Conservation (phyloP, 2,113 vertebrate species). For the Cyphomyrus discorhynchus region DNA sequence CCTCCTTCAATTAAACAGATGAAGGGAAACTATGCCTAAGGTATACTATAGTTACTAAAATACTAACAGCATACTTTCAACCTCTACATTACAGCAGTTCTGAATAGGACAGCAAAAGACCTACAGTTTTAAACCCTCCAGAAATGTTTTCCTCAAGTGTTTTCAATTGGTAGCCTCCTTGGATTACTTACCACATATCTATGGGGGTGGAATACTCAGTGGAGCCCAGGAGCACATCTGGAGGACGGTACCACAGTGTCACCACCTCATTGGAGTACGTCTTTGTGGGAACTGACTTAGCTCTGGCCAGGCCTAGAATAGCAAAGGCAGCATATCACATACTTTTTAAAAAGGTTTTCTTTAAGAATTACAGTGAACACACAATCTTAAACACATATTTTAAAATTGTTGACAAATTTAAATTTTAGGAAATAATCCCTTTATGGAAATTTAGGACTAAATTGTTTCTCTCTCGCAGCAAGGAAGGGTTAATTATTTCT, state of each 20-base stretch:
- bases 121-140: not conserved
- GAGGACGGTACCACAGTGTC: constrained; percentile 92
- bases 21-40: not conserved
- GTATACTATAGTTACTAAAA: not conserved
- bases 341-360: not conserved
- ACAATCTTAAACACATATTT: not conserved
- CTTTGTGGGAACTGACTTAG: constrained; percentile 92
- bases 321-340: not conserved
- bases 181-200: constrained; percentile 84
- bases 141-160: not conserved
- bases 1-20: not conserved
- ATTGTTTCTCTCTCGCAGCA: not conserved
- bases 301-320: constrained; percentile 78
- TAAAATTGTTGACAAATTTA: not conserved
- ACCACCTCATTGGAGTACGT: constrained; percentile 97
- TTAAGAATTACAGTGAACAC: not conserved
- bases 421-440: not conserved
- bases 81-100: not conserved
- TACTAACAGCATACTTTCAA: not conserved
- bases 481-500: not conserved
- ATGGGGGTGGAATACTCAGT: constrained; percentile 92
- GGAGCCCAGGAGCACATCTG: constrained; percentile 87
- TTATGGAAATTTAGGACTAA: not conserved
- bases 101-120: not conserved
- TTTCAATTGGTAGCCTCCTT: not conserved